phyloP scores from a whole-genome alignment of 2,797 vertebrate species.

The Diceros bicornis region DNA sequence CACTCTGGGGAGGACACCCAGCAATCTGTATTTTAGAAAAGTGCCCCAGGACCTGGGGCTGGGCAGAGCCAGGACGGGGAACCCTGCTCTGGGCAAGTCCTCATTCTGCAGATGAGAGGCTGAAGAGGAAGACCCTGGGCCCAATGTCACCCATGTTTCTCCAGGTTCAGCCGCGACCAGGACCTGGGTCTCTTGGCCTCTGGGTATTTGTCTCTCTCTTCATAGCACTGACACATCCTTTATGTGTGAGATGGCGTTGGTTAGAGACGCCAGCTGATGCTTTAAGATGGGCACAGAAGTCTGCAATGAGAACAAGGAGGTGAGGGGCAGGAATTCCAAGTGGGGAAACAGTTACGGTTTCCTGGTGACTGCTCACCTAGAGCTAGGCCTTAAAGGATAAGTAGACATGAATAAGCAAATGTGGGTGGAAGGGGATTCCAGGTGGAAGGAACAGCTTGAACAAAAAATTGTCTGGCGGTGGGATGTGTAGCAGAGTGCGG shows the following conservation, averaged over 20 bases:
- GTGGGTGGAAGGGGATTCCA: neutral
- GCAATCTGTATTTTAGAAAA: neutral
- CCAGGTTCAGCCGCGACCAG: neutral
- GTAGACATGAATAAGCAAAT: neutral
- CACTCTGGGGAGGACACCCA: neutral
- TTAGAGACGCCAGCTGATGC: neutral
- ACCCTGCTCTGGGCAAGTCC: neutral
- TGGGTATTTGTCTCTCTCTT: neutral
- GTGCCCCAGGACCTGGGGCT: neutral
- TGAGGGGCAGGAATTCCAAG: neutral
- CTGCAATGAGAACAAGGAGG: neutral
- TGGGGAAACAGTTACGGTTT: accelerated
- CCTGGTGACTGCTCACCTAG: neutral
- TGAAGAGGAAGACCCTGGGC: neutral
- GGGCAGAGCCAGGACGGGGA: neutral
- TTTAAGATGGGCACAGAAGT: neutral
- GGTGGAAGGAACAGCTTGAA: neutral
- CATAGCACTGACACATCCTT: no score
- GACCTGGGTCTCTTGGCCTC: neutral
- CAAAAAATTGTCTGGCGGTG: neutral
- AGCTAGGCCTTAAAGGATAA: neutral
- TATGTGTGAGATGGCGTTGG: neutral
- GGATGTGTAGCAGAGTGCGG: neutral
- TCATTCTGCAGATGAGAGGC: neutral
- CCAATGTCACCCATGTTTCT: neutral